Percentiles rank a stretch among this genome's conserved stretches.
These are phyloP conservation scores for Spheniscus mendiculus DNA, from an alignment of 2,113 vertebrate genomes.

Conservation along the genomic window DNA sequence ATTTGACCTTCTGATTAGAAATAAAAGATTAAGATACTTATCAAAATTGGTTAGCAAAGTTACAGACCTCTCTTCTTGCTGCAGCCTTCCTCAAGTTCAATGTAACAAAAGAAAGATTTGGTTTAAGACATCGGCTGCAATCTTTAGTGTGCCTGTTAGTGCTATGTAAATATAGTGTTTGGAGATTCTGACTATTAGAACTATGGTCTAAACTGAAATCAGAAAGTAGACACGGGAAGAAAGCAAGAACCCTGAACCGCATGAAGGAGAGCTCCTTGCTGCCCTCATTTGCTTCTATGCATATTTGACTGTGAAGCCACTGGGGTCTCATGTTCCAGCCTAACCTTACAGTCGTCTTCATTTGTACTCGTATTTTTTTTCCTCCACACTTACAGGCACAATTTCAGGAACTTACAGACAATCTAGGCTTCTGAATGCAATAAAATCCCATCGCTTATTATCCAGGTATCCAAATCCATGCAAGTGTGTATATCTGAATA, in stretches of 20 bases:
- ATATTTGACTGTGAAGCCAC: not conserved
- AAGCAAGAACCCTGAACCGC: not conserved
- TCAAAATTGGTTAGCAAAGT: constrained; percentile 42
- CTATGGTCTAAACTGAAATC: not conserved
- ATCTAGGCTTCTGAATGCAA: not conserved
- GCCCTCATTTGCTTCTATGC: not conserved
- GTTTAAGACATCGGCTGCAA: constrained; percentile 10
- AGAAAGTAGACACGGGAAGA: not conserved
- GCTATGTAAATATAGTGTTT: not conserved
- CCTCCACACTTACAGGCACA: not conserved
- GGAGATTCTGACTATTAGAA: not conserved
- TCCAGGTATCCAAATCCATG: constrained; percentile 3
- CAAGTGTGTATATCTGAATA: not conserved
- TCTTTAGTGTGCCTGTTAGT: constrained; percentile 9
- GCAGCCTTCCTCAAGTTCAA: not conserved
- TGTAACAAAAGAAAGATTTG: not conserved
- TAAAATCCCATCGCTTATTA: not conserved
- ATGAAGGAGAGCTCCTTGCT: not conserved
- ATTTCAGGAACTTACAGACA: not conserved
- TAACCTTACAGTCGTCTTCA: not conserved
- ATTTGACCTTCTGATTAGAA: constrained; percentile 43
- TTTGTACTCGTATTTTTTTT: not conserved
- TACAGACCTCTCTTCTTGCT: constrained; percentile 20
- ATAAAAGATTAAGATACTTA: not conserved
- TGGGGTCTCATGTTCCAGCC: not conserved